Evolutionary conservation across 23 tunicate species (phyloP).

Genomic region (Trididemnum nubilum): DNA sequence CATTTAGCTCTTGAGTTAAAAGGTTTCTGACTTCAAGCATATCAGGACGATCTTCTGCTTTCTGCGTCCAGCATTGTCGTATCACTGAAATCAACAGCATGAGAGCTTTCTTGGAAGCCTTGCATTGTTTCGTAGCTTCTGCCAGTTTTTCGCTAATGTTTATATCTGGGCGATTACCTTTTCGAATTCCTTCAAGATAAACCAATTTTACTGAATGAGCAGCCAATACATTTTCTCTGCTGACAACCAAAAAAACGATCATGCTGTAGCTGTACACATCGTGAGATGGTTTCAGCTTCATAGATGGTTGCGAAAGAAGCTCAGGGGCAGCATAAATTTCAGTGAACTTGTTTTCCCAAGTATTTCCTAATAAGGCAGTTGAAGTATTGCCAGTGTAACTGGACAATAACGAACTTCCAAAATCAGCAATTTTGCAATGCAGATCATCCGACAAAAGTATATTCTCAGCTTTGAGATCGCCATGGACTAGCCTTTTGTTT

Average conservation of each 20-base stretch:
- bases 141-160: neutral
- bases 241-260: slow-evolving; percentile 14
- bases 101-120: neutral
- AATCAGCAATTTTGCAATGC: slow-evolving; percentile 33
- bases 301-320: neutral
- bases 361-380: neutral
- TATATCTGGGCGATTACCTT: neutral
- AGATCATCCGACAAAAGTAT: slow-evolving; percentile 6
- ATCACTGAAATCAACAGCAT: neutral
- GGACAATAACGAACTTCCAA: neutral
- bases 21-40: neutral
- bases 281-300: neutral
- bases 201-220: neutral
- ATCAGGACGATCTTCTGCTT: slow-evolving; percentile 4
- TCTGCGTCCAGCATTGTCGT: slow-evolving; percentile 1
- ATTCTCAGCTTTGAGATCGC: slow-evolving; percentile 31
- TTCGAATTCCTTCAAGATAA: neutral
- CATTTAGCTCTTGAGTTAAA: no score
- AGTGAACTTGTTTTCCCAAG: neutral
- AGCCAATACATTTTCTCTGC: neutral
- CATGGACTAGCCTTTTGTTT: slow-evolving; percentile 15
- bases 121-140: neutral
- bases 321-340: slow-evolving; percentile 32
- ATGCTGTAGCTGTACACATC: slow-evolving; percentile 32
- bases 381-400: neutral